Base-by-base conservation (phyloP, 2,797 vertebrate genomes). In the Dipus sagitta region DNA sequence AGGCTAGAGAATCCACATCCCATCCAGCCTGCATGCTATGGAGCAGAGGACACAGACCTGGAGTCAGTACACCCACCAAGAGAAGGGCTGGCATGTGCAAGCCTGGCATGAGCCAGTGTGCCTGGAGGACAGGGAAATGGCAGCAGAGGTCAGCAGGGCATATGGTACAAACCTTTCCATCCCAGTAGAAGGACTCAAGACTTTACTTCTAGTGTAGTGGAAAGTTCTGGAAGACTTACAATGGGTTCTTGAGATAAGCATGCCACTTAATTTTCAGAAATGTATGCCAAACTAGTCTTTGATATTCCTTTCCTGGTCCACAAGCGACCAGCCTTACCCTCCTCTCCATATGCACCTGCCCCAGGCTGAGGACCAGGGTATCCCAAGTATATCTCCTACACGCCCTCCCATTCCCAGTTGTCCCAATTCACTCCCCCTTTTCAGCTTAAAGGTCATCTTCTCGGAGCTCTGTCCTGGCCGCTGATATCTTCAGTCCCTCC, bases 101-200 rank as follows among this genome's bases (percentile, higher is more conserved):
- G 10, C 2, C 4, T 0, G 1, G 11, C 42, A 0, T 30, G 88
- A 75, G 30, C 34, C 2, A 1, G 12, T 0, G 3, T 2, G 72
- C 38, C 60, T 1, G 28, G 60, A 14, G 14, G 34, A 8, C 1
- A 2, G n/a, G 20, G 13, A 75, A 23, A 30, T 18, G 47, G 70
- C 9, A 6, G 15, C 0, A 0, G 60, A 32, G 10, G 14, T 74
- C 4, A 74, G 38, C 1, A 47, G 28, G 38, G 34, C 47, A 24
- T 3, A n/a, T 1, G 10, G 23, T 13, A 38, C 2, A 7, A 34
- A 32, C 64, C 32, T 8, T 11, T 38, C 42, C 60, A n/a, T 65
- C 47, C 62, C 42, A 62, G 3, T 11, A 13, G 6, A n/a, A 64
- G 17, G 17, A 74, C 8, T 30, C 2, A 3, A 9, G 13, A 24